Percentiles rank a stretch among this genome's conserved stretches.
These are phyloP conservation scores for Lepus oiostolus DNA, from an alignment of 2,797 vertebrate genomes.

Conservation along the genomic window DNA sequence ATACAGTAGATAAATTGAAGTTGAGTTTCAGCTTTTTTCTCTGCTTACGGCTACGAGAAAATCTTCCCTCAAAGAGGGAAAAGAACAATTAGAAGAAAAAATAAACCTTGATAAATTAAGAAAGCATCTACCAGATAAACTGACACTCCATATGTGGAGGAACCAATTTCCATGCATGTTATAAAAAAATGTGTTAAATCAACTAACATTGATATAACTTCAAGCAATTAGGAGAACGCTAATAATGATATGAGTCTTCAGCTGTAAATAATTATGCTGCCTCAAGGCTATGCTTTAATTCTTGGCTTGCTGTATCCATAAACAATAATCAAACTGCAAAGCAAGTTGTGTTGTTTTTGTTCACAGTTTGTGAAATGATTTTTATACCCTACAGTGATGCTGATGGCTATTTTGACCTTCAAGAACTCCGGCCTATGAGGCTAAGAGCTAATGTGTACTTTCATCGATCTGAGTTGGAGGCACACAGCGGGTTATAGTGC, in stretches of 20 bases:
- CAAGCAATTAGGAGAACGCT: conserved; percentile 99
- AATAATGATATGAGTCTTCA: conserved; percentile 99
- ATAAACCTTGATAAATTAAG: conserved; percentile 86
- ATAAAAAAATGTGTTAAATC: conserved; percentile 96
- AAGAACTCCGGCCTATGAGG: conserved; percentile 92
- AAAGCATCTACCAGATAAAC: conserved; percentile 91
- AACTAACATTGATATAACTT: conserved; percentile 99
- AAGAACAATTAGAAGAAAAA: conserved; percentile 82
- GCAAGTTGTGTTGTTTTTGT: conserved; percentile 95
- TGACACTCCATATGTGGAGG: conserved; percentile 92
- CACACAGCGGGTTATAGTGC: conserved; percentile 89
- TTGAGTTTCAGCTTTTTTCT: neutral
- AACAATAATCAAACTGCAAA: conserved; percentile 99
- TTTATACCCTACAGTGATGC: conserved; percentile 95
- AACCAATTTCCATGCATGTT: conserved; percentile 95
- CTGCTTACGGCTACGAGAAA: conserved; percentile 54
- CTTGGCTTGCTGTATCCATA: conserved; percentile 98
- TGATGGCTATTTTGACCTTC: conserved; percentile 96
- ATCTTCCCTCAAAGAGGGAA: conserved; percentile 73
- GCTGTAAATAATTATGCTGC: conserved; percentile 99
- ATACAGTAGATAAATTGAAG: conserved; percentile 70
- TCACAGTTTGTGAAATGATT: conserved; percentile 93
- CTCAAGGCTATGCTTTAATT: conserved; percentile 99
- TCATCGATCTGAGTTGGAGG: conserved; percentile 92
- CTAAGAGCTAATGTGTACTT: conserved; percentile 91